Evolutionary conservation across 2,113 vertebrate genomes (phyloP), one percentile per base, ranked within the genome.

Genomic region (Amblyopsis rosae): DNA sequence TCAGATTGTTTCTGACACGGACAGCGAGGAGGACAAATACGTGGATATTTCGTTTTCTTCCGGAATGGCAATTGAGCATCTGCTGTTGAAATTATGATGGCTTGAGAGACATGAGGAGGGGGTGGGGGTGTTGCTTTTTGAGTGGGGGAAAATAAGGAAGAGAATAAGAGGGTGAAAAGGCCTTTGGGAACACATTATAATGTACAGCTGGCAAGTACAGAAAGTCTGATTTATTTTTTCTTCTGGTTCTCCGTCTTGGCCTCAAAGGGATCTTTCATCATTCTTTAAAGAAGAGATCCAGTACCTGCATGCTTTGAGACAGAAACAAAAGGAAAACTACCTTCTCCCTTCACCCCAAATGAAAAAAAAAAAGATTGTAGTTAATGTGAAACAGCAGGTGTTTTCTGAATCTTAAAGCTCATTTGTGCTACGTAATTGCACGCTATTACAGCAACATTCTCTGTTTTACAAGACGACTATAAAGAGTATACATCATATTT

Each of bases 101-200:
- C 13, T 50, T 8, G 69, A 32, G 55, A 32, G 63, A 11, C 26
- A 13, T 57, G 59, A 2, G 46, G 16, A 56, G 51, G 17, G 45
- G 59, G 12, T 26, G 12, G 57, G 12, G 17, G 54, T 65, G 69
- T 41, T 60, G 73, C 50, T 55, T 16, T 66, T 64, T 63, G 65
- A 41, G 13, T 53, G 71, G 66, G 77, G 26, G 46, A 9, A 45
- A 64, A 61, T 47, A 65, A 70, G 78, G 79, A 68, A 69, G 73
- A 35, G 72, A 76, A 67, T 80, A 76, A 76, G 84, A 77, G 74
- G 78, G 59, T 69, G 61, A 79, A 84, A 79, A 80, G 63, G 77
- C 87, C 84, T 82, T 79, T 83, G 89, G 88, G 90, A 90, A 76
- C 86, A 86, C 79, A 88, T 90, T 89, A 88, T 80, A 83, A 89